phyloP scores from a whole-genome alignment of 2,797 vertebrate species.

The Leuciscus waleckii region DNA sequence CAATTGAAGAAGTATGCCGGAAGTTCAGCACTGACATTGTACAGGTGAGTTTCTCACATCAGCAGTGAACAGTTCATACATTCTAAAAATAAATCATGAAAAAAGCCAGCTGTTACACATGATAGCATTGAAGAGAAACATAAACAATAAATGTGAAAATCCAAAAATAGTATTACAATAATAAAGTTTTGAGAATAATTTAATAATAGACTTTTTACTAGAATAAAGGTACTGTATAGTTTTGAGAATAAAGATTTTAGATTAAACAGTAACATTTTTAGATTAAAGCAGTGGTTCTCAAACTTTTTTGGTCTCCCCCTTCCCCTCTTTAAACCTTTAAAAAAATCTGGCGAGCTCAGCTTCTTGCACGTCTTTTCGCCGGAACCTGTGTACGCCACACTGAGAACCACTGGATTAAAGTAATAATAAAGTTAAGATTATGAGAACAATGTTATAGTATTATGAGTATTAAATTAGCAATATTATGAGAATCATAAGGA shows the following conservation, averaged over 20 bases:
- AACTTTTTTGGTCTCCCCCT: too few relatives aligned
- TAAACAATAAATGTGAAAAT: background rate
- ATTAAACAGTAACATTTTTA: background rate
- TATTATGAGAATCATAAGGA: background rate
- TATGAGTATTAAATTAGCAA: background rate
- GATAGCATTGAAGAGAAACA: background rate
- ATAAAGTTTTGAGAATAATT: background rate
- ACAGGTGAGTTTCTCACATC: constrained; percentile 77
- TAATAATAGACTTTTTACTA: background rate
- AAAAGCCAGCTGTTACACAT: background rate
- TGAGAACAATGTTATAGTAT: background rate
- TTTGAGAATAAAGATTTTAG: background rate
- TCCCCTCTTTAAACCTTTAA: too few relatives aligned
- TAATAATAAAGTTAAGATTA: background rate
- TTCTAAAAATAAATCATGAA: background rate
- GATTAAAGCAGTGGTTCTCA: background rate
- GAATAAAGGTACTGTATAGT: background rate
- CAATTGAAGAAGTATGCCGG: constrained; percentile 89
- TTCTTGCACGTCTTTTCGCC: background rate
- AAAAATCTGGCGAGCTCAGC: too few relatives aligned
- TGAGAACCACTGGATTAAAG: background rate
- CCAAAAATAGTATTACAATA: background rate
- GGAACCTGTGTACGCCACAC: too few relatives aligned
- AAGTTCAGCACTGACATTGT: constrained; percentile 92
- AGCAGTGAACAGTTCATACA: background rate